A percentile compares a stretch with the other conserved stretches of the same genome.
phyloP scores from a whole-genome alignment of 2,797 vertebrate genomes.

The Eulemur rubriventer region DNA sequence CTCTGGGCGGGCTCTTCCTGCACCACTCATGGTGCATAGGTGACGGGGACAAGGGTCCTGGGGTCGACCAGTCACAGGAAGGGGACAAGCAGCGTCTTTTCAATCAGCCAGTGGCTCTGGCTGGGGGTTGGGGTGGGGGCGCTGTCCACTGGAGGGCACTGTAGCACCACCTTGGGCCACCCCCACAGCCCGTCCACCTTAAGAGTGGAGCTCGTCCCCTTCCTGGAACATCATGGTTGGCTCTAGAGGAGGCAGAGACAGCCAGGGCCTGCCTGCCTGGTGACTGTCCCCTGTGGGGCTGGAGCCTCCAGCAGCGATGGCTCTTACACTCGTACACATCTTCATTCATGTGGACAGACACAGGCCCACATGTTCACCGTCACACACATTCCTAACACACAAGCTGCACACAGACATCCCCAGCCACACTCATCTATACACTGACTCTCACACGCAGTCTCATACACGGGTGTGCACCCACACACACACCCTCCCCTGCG shows the following conservation, averaged over 20 bases:
- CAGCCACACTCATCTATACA: not conserved
- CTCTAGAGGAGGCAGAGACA: conserved; percentile 68
- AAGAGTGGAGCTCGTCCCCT: conserved; percentile 58
- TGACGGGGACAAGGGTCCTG: rapidly evolving
- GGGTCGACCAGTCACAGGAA: not conserved
- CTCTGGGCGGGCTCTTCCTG: not conserved
- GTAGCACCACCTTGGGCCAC: conserved; percentile 73
- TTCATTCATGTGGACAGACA: not conserved
- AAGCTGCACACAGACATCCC: not conserved
- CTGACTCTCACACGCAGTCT: not conserved
- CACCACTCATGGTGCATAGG: not conserved
- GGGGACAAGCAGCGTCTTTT: not conserved
- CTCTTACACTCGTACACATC: not conserved
- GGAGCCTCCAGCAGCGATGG: not conserved
- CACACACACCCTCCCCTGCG: conserved; percentile 35
- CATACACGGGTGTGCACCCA: not conserved
- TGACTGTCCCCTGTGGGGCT: not conserved
- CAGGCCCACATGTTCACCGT: not conserved
- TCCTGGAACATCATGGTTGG: conserved; percentile 61
- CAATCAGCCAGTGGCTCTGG: not conserved
- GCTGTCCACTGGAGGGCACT: conserved; percentile 87
- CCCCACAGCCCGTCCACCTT: not conserved
- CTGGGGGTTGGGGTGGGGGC: not conserved
- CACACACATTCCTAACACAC: not conserved
- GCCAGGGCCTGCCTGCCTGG: too few species aligned